Evolutionary conservation across 2,888 invertebrate species (phyloP), one percentile per base, ranked within the genome.

Genomic region (Alitta virens): DNA sequence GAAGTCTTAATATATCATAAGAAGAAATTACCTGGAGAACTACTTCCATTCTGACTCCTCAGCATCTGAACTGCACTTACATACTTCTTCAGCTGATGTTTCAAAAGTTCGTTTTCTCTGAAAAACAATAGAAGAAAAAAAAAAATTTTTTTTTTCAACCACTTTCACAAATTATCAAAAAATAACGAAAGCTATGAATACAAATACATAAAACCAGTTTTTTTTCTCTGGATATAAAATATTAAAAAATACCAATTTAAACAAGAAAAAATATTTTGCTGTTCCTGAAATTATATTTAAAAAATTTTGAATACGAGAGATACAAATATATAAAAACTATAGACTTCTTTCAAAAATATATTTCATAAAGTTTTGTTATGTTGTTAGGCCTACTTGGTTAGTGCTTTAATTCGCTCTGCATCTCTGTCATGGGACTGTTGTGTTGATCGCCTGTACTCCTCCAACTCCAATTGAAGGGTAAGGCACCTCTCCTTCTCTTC

Each of bases 11-110:
- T n/a, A n/a, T n/a, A n/a, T n/a, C n/a, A n/a, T n/a, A n/a, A n/a
- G n/a, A 40, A 51, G 16, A 27, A 53, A 43, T 46, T 54, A 68
- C 68, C 68, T 42, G 66, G 63, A 27, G 56, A 40, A 2, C 21
- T 46, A 18, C 21, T 50, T 9, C 62, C 67, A 1, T 65, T 76
- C 75, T 63, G 65, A 69, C 84, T 85, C 76, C 88, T 88, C 71
- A 94, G 83, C 85, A 92, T 87, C 84, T 92, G 91, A 43, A 94
- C 90, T n/a, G 93, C 93, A 58, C 90, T 89, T 70, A 93, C 89
- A 80, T 94, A 94, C 75, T 91, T 91, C 71, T 90, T 87, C 63
- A 94, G 80, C 78, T 94, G 93, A 72, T 91, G 90, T 75, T 92
- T 90, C 71, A 94, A 83, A 68, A 89, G 84, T 67, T 90, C 90